Evolutionary conservation across 1,140 invertebrate genomes (phyloP).

Genomic region (Nymphalis io): DNA sequence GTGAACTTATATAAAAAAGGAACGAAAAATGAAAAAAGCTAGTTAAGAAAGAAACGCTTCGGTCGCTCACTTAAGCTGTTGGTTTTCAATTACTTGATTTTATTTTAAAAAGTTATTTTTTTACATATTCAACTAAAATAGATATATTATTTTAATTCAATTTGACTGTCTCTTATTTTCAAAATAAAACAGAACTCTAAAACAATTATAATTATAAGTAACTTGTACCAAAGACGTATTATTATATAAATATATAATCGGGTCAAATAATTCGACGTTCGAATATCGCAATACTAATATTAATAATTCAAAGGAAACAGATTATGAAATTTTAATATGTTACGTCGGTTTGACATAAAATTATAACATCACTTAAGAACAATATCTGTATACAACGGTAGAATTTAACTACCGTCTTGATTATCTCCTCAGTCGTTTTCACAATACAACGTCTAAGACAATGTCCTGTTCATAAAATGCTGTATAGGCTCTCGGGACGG

Average conservation of each 20-base stretch:
- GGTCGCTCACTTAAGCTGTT: constrained; percentile 15
- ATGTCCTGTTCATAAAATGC: constrained; percentile 71
- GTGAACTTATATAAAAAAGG: not conserved
- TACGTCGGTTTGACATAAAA: not conserved
- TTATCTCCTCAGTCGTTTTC: constrained; percentile 45
- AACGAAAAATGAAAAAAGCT: constrained; percentile 7
- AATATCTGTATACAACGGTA: constrained; percentile 31
- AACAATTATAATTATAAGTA: no score
- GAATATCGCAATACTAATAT: no score
- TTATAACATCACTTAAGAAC: not conserved
- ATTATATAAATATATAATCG: no score
- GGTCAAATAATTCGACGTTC: no score
- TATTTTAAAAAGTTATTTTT: not conserved
- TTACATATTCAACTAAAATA: not conserved
- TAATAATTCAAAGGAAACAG: not conserved
- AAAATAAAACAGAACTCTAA: no score
- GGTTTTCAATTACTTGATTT: constrained; percentile 11
- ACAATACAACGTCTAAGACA: constrained; percentile 59
- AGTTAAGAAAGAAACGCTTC: constrained; percentile 9
- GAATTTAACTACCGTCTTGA: constrained; percentile 45
- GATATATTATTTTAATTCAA: not conserved
- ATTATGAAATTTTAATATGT: not conserved
- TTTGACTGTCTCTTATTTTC: not conserved
- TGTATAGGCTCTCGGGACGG: constrained; percentile 64
- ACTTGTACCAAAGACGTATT: not conserved